A percentile compares a stretch with the other conserved stretches of the same genome.
Conservation (phyloP, 2,888 invertebrate species). For the Pomacea canaliculata region DNA sequence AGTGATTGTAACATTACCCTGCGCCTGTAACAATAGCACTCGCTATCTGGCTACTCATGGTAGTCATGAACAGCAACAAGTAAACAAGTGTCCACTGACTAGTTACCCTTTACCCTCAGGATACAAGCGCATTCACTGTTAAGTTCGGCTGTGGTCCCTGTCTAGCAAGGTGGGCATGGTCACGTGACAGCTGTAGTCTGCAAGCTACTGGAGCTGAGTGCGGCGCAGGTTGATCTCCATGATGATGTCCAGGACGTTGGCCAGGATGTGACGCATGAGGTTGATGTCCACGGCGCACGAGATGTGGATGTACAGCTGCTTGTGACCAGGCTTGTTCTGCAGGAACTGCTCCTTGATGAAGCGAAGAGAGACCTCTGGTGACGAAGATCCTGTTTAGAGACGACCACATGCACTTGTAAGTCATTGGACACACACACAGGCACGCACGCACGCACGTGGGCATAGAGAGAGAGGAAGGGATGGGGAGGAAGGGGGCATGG, state of each 20-base stretch:
- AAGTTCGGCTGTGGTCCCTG: too few species aligned
- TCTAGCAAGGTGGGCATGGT: too few species aligned
- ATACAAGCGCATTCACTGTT: too few species aligned
- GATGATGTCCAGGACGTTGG: constrained; percentile 57
- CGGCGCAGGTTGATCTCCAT: constrained; percentile 58
- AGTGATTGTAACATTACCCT: too few species aligned
- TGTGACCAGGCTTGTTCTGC: constrained; percentile 61
- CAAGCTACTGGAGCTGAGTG: constrained; percentile 33
- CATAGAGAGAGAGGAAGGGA: too few species aligned
- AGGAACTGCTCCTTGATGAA: constrained; percentile 67
- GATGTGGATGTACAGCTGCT: constrained; percentile 68
- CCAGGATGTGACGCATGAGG: constrained; percentile 63
- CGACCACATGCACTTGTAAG: not conserved
- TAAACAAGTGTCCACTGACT: too few species aligned
- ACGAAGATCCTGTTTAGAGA: constrained; percentile 52
- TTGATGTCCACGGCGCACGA: constrained; percentile 69
- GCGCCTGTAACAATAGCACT: too few species aligned
- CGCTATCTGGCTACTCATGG: too few species aligned
- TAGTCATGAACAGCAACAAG: too few species aligned
- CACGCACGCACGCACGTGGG: not conserved
- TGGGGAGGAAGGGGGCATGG: too few species aligned
- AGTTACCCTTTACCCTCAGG: too few species aligned
- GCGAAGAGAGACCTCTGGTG: constrained; percentile 58
- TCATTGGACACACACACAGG: not conserved
- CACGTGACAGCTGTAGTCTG: too few species aligned